Evolutionary conservation across 2,797 vertebrate genomes (phyloP).

Genomic region (Dermochelys coriacea): DNA sequence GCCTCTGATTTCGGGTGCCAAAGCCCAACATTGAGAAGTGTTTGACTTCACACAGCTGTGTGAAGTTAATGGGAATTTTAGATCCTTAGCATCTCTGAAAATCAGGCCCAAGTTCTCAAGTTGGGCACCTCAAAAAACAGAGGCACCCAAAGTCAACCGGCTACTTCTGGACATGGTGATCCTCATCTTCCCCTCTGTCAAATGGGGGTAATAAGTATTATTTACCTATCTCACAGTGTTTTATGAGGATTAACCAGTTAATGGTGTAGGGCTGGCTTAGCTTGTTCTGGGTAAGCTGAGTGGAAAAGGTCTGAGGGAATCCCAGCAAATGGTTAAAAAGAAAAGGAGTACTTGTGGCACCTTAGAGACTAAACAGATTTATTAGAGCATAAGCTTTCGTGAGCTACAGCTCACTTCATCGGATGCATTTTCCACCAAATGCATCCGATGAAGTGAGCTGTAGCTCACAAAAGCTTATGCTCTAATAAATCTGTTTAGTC

Average conservation of each 20-base stretch:
- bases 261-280: neutral
- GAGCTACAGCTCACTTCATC: no score
- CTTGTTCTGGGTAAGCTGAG: neutral
- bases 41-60: no score
- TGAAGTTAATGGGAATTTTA: neutral
- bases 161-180: neutral
- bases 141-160: neutral
- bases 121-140: neutral
- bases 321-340: neutral
- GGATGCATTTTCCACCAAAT: no score
- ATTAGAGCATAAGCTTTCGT: no score
- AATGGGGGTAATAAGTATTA: neutral
- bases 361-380: no score
- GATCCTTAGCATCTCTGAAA: neutral
- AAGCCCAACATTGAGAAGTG: neutral
- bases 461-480: no score
- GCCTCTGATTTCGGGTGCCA: neutral
- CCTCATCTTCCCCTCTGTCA: neutral
- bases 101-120: neutral
- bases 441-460: no score
- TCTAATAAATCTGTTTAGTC: no score
- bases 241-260: neutral
- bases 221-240: neutral
- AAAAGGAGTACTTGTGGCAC: no score
- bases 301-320: neutral